A percentile compares a stretch with the other conserved stretches of the same genome.
These are phyloP conservation scores for Enteromius treurensis DNA, from an alignment of 2,797 vertebrate species.

Conservation along the genomic window DNA sequence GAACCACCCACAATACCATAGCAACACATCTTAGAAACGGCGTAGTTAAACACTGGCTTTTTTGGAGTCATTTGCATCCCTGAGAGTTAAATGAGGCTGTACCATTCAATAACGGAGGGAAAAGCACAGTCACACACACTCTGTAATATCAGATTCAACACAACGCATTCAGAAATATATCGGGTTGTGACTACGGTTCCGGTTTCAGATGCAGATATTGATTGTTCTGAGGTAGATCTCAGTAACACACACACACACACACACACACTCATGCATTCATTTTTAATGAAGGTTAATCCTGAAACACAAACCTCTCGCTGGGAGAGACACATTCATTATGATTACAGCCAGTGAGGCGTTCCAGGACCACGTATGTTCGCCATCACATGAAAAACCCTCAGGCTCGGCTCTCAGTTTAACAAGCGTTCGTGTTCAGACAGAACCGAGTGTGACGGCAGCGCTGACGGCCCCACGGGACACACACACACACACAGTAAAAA, in stretches of 20 bases:
- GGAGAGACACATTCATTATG: conserved; percentile 37
- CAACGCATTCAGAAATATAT: neutral
- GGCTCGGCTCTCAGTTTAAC: conserved; percentile 57
- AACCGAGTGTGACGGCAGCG: conserved; percentile 60
- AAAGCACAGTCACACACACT: neutral
- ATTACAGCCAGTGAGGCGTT: conserved; percentile 18
- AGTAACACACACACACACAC: conserved; percentile 28
- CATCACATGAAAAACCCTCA: neutral
- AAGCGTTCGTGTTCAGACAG: conserved; percentile 47
- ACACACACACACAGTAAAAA: conserved; percentile 9
- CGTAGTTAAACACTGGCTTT: neutral
- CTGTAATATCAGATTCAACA: neutral
- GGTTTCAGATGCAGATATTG: conserved; percentile 27
- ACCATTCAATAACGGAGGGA: neutral
- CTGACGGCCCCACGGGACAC: conserved; percentile 50
- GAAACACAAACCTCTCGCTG: conserved; percentile 37
- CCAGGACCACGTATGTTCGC: neutral
- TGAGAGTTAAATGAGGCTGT: neutral
- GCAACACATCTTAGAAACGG: neutral
- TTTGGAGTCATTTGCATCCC: neutral
- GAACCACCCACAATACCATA: neutral
- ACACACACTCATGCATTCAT: conserved; percentile 26
- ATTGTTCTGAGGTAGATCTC: conserved; percentile 33
- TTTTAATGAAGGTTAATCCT: conserved; percentile 37
- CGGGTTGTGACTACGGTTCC: neutral